Conservation (phyloP, 1,140 invertebrate species). For the Lasaia peninsularis region DNA sequence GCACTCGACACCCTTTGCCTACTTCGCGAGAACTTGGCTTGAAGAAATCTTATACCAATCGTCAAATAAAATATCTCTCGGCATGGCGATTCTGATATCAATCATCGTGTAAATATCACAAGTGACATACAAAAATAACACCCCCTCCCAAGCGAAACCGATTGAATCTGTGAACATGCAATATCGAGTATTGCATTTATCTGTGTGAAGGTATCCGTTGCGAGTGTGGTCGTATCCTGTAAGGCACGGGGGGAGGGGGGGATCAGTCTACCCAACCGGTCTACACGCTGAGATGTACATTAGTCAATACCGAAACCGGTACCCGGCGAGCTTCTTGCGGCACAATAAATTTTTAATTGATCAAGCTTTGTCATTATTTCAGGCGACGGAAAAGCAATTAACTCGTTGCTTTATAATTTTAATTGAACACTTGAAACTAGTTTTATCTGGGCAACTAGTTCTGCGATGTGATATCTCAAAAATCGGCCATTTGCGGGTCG, state of each 20-base stretch:
- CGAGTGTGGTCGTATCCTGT: conserved; percentile 37
- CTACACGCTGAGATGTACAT: conserved; percentile 51
- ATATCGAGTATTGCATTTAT: conserved; percentile 15
- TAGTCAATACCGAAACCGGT: conserved; percentile 61
- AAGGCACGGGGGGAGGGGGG: conserved; percentile 31
- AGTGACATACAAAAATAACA: no score
- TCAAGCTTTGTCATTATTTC: conserved; percentile 27
- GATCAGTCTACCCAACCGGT: conserved; percentile 55
- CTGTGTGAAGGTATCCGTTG: conserved; percentile 27
- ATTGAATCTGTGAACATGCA: no score
- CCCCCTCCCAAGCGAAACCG: no score
- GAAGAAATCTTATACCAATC: no score
- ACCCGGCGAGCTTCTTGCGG: conserved; percentile 35
- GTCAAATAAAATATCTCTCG: no score
- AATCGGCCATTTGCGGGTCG: no score
- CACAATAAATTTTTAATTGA: conserved; percentile 44
- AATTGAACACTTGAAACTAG: background rate
- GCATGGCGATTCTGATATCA: no score
- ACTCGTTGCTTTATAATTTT: background rate
- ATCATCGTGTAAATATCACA: no score
- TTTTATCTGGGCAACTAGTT: no score
- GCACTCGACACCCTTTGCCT: no score
- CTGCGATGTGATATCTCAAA: no score
- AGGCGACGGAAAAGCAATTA: conserved; percentile 1
- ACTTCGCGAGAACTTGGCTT: no score